phyloP scores from a whole-genome alignment of 2,113 vertebrate genomes.

The Grammomys dolichurus region DNA sequence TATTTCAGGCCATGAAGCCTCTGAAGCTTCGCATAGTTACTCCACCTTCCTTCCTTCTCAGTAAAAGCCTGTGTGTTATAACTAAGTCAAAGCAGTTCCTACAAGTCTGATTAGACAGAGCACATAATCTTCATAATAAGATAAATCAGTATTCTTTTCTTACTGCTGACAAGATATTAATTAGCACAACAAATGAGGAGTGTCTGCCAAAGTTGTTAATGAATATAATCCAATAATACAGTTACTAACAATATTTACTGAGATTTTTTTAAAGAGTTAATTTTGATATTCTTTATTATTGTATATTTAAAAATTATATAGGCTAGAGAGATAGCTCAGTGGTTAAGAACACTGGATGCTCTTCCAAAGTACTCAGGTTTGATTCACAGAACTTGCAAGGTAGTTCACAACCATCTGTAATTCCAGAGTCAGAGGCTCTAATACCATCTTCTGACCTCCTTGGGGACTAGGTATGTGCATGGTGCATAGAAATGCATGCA shows the following conservation, averaged over 20 bases:
- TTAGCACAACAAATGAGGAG: neutral
- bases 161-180: slow-evolving; percentile 17
- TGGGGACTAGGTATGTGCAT: neutral
- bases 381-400: neutral
- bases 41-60: neutral
- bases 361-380: neutral
- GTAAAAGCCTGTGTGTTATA: slow-evolving; percentile 14
- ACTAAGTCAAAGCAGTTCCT: neutral
- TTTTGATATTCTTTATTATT: slow-evolving; percentile 7
- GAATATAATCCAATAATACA: neutral
- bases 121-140: neutral
- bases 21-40: neutral
- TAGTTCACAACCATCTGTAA: neutral
- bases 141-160: slow-evolving; percentile 28
- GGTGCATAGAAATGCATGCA: neutral
- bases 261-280: neutral
- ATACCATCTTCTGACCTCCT: neutral
- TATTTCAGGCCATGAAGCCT: slow-evolving; percentile 27
- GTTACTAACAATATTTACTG: neutral
- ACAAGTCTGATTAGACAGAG: slow-evolving; percentile 12
- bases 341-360: neutral
- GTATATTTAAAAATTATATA: neutral
- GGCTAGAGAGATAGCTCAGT: neutral
- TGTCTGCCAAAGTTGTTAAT: slow-evolving; percentile 12
- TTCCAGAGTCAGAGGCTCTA: neutral